Evolutionary conservation across 2,797 vertebrate species (phyloP), one percentile per base, ranked within the genome.

Genomic region (Melanotaenia parkinsoni): DNA sequence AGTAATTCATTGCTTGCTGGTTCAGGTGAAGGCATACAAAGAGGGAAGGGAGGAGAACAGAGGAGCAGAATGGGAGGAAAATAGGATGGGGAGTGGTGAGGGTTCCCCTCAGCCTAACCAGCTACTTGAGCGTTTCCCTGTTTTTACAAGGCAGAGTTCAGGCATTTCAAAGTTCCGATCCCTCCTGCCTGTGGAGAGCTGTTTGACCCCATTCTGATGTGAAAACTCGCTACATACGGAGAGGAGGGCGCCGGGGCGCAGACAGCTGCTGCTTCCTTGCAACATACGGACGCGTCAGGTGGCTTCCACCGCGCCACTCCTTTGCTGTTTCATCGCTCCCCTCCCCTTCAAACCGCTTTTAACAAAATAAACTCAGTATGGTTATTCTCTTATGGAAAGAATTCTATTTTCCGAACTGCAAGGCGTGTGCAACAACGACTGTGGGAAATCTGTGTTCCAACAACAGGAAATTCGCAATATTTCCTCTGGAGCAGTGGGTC

Each of bases 401-500:
- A 86, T 73, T 75, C 67, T 0, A 14, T 38, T 61, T 65, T 70
- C 51, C 75, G 26, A 38, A 47, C 58, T 79, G 57, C 11, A 70
- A 80, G 67, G 62, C 72, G 64, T 69, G 77, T 20, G 83, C 56
- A 72, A 2, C 32, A 18, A 47, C 56, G 16, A 71, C 79, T 75
- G 75, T 86, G 90, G 84, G 84, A 87, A 85, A 75, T 5, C 51
- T 58, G 58, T 67, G 77, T 72, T 77, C 74, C 77, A 87, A 88
- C 83, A 93, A 91, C 90, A 93, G 90, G 91, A 92, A 87, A 87
- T 75, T 76, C 24, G 38, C 80, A 81, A 90, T 76, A 83, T 91
- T 91, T 92, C 89, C 88, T 87, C 78, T 60, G 62, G 40, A 75
- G 74, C 56, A n/a, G 14, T 51, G 70, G 37, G 38, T 53, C 33